A percentile compares a stretch with the other conserved stretches of the same genome.
Evolutionary conservation across 2,888 invertebrate genomes (phyloP).

Genomic region (Exephanes ischioxanthus): DNA sequence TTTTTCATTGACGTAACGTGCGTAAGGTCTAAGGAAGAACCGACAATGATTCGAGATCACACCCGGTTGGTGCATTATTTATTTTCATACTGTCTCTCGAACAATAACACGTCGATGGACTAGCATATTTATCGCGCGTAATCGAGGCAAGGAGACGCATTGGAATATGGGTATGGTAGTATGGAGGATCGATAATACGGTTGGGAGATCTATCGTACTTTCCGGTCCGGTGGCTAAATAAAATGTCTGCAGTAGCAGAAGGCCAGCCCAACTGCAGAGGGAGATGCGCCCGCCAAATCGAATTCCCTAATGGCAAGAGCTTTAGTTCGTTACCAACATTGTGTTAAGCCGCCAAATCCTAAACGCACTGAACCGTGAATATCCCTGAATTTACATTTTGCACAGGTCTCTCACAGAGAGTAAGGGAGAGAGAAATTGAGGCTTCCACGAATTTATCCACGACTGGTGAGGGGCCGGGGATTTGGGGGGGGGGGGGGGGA

Average conservation of each 20-base stretch:
- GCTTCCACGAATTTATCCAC: constrained; percentile 13
- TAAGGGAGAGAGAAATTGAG: constrained; percentile 23
- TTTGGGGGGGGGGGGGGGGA: background rate
- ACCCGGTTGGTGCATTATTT: too few relatives aligned
- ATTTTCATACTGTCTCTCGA: background rate
- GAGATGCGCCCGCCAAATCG: constrained; percentile 69
- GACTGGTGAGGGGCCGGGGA: background rate
- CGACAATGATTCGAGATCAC: too few relatives aligned
- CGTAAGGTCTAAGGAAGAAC: too few relatives aligned
- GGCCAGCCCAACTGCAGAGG: constrained; percentile 46
- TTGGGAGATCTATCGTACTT: constrained; percentile 68
- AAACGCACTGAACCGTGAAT: constrained; percentile 71
- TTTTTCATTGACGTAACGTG: too few relatives aligned
- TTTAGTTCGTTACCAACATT: constrained; percentile 75
- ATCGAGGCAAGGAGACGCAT: background rate
- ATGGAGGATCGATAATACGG: constrained; percentile 64
- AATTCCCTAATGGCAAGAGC: constrained; percentile 75
- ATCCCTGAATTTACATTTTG: constrained; percentile 71
- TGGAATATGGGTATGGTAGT: constrained; percentile 9
- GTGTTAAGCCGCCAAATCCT: constrained; percentile 73
- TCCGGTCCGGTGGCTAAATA: constrained; percentile 70
- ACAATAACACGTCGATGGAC: background rate
- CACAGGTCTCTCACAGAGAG: constrained; percentile 55
- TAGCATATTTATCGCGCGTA: background rate
- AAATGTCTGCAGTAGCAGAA: constrained; percentile 69